A percentile compares a stretch with the other conserved stretches of the same genome.
Conservation (phyloP, 2,113 vertebrate genomes). For the Oxyura jamaicensis region DNA sequence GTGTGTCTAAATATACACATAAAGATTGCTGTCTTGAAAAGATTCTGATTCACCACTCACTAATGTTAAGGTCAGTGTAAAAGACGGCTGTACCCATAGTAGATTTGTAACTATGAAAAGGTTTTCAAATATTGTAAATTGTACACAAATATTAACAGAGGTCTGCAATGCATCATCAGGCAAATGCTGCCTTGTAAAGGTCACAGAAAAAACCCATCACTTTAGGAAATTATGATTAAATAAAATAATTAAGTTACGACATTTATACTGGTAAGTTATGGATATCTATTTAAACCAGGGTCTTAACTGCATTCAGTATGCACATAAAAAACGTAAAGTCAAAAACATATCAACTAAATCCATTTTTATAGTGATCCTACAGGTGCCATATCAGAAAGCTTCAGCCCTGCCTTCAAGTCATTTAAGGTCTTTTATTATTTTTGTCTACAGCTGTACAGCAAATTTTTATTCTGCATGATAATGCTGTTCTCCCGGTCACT, state of each 20-base stretch:
- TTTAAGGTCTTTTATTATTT: not conserved
- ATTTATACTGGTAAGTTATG: not conserved
- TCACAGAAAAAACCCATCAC: not conserved
- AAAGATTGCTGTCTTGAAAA: not conserved
- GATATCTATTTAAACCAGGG: not conserved
- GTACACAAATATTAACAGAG: not conserved
- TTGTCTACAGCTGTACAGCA: not conserved
- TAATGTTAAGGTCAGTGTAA: not conserved
- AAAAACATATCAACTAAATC: not conserved
- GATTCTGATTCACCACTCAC: not conserved
- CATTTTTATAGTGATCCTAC: not conserved
- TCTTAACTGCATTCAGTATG: not conserved
- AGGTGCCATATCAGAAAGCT: not conserved
- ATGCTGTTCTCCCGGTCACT: not conserved
- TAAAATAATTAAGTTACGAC: not conserved
- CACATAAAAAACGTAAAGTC: not conserved
- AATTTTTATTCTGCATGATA: not conserved
- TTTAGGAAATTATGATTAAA: not conserved
- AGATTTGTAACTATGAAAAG: not conserved
- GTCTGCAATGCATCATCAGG: fast-evolving
- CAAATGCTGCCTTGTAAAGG: not conserved
- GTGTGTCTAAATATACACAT: not conserved
- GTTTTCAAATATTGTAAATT: not conserved
- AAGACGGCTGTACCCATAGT: not conserved
- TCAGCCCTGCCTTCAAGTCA: not conserved